Evolutionary conservation across 2,797 vertebrate genomes (phyloP).

Genomic region (Anisognathus igniventris): DNA sequence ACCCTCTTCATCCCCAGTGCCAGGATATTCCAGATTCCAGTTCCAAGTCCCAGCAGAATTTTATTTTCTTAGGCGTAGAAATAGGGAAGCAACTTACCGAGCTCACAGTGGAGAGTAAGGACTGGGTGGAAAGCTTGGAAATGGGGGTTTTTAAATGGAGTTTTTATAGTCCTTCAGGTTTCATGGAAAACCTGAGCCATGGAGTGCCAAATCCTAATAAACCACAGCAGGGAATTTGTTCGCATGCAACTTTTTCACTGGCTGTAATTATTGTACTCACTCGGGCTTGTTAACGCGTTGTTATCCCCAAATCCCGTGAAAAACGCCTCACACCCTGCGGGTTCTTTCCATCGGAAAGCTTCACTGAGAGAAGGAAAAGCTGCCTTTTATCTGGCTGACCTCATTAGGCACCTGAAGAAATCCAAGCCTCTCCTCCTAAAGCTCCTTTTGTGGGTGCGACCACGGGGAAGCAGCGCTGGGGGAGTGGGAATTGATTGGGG

Average conservation of each 20-base stretch:
- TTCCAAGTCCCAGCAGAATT: neutral
- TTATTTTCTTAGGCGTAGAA: neutral
- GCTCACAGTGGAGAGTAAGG: neutral
- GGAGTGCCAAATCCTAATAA: neutral
- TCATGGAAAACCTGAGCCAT: neutral
- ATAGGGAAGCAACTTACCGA: neutral
- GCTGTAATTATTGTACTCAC: neutral
- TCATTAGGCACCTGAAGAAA: neutral
- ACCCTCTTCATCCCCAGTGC: neutral
- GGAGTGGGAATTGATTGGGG: rapidly evolving
- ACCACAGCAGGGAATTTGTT: neutral
- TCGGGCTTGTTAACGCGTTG: neutral
- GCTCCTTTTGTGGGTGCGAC: neutral
- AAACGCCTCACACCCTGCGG: neutral
- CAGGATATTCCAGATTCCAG: neutral
- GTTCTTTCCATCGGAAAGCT: neutral
- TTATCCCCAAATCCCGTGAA: neutral
- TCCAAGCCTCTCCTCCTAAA: neutral
- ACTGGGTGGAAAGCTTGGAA: neutral
- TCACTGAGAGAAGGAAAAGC: neutral
- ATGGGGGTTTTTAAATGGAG: neutral
- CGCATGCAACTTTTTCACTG: neutral
- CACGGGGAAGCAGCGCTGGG: rapidly evolving
- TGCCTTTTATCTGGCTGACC: neutral
- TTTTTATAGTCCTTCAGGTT: neutral